These are phyloP conservation scores for Xenops minutus DNA, from an alignment of 2,797 vertebrate genomes.

Conservation along the genomic window DNA sequence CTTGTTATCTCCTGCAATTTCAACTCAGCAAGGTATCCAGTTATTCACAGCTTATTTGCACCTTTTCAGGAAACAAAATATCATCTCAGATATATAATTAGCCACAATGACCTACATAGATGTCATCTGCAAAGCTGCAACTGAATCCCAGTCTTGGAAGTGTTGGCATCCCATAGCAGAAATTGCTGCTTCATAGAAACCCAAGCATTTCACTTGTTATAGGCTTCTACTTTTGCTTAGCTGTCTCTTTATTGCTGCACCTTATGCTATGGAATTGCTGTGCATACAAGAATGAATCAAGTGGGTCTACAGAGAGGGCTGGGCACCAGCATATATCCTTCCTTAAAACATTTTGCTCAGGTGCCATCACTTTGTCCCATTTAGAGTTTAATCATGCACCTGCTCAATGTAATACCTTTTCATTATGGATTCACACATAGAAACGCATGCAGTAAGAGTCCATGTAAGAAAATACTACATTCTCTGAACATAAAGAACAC, in stretches of 20 bases:
- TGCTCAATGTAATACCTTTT: background rate
- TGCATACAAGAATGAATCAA: background rate
- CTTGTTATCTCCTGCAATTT: background rate
- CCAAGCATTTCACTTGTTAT: background rate
- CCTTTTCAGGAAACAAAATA: conserved; percentile 9
- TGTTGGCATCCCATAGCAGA: background rate
- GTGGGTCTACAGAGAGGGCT: background rate
- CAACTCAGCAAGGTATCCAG: background rate
- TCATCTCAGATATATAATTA: background rate
- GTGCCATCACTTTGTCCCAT: background rate
- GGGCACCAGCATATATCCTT: background rate
- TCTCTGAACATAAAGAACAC: background rate
- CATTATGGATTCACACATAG: conserved; percentile 12
- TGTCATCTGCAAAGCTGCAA: background rate
- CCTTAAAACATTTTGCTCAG: background rate
- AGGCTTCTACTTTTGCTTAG: background rate
- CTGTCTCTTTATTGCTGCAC: background rate
- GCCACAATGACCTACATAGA: background rate
- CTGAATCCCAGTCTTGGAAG: background rate
- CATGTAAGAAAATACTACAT: background rate
- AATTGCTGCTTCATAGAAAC: background rate
- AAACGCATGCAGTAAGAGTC: background rate
- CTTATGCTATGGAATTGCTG: background rate
- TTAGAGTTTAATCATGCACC: background rate
- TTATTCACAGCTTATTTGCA: background rate